Base-by-base conservation (phyloP, 2,113 vertebrate genomes). In the Elanus axillaris region DNA sequence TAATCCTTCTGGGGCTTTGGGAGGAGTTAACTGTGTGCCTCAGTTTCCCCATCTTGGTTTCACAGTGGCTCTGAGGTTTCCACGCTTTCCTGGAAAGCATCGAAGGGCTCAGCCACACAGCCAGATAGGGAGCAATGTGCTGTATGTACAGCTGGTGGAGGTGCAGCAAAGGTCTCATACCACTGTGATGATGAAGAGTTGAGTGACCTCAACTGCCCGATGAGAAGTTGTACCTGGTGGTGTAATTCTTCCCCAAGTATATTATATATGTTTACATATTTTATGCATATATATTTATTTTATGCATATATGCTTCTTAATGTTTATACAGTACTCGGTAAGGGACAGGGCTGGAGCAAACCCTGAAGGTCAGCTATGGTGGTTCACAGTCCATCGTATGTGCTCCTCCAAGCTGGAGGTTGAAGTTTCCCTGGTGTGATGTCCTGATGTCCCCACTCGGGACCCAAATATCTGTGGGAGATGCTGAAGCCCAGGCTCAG, bases 341-440 rank as follows among this genome's bases (percentile, higher is more conserved):
- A 74, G 16, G 31, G 40, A 14, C 0, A 0, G 36, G 32, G 15
- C 48, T 63, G 50, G 32, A 76, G 32, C 56, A 64, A 59, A 40
- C 11, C 64, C 38, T 52, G 36, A 63, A 52, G 32, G 32, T 88
- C 56, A 38, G 42, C 6, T 29, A 0, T 6, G 36, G 43, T n/a
- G 23, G 13, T 18, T 59, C 72, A 26, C 48, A 47, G 25, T 6
- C 38, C 45, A 78, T 36, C 34, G 3, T 3, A 2, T 0, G 0
- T 19, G n/a, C 3, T 50, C 52, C 78, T 45, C 67, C 0, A 2
- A 59, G 66, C 60, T 25, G 50, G 45, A 71, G 50, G 12, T 45
- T 42, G 52, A 29, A 21, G 11, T 7, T 43, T 29, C 66, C 25
- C 10, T 55, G 45, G 8, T 19, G 42, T 6, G 32, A 36, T 8